A percentile compares a stretch with the other conserved stretches of the same genome.
These are phyloP conservation scores for Pelodiscus sinensis DNA, from an alignment of 2,113 vertebrate genomes.

Conservation along the genomic window DNA sequence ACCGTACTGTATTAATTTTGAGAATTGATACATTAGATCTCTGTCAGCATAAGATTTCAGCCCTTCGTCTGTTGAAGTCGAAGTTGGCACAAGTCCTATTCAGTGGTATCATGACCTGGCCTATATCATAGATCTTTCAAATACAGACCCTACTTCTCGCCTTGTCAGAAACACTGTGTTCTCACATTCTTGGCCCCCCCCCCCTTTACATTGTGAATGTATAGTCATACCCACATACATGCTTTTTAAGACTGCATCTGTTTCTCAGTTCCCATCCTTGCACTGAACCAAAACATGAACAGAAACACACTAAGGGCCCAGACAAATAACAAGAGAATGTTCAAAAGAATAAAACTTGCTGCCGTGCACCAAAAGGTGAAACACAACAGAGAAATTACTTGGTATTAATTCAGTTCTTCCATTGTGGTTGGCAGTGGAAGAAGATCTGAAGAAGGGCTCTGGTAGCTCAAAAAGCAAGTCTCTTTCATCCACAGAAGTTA, in stretches of 20 bases:
- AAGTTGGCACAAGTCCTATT: constrained; percentile 61
- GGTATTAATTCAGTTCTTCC: background rate
- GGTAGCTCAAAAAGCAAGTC: background rate
- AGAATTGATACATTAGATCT: constrained; percentile 57
- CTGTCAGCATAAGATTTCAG: constrained; percentile 56
- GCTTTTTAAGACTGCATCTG: constrained; percentile 8
- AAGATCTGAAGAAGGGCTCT: background rate
- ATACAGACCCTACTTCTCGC: constrained; percentile 47
- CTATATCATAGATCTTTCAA: constrained; percentile 49
- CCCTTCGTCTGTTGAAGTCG: constrained; percentile 49
- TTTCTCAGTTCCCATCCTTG: background rate
- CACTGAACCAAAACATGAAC: constrained; percentile 10
- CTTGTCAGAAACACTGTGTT: constrained; percentile 26
- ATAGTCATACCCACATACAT: constrained; percentile 7
- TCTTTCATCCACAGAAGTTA: background rate
- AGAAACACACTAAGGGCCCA: constrained; percentile 25
- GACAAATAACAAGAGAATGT: constrained; percentile 1
- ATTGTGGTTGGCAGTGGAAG: background rate
- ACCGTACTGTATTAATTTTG: constrained; percentile 34
- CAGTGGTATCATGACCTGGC: constrained; percentile 65
- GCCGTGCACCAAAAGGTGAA: constrained; percentile 12
- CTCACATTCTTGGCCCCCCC: background rate
- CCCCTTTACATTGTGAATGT: constrained; percentile 23
- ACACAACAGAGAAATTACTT: constrained; percentile 17
- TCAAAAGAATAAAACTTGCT: background rate